Percentiles rank a stretch among this genome's conserved stretches.
These are phyloP conservation scores for Graphium colonna DNA, from an alignment of 2,888 invertebrate genomes.

Conservation along the genomic window DNA sequence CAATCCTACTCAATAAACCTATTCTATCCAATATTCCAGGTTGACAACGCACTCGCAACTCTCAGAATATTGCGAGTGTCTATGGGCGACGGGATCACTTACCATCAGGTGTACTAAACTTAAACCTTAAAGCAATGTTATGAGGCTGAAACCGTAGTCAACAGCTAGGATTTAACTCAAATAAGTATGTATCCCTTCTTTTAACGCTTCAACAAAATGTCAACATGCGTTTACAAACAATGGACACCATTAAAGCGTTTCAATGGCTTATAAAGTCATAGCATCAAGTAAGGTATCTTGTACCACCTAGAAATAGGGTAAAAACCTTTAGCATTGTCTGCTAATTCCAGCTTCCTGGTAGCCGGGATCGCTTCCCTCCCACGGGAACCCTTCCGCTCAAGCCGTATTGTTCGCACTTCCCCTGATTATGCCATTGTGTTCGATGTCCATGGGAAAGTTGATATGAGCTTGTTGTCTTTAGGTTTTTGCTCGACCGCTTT, in stretches of 20 bases:
- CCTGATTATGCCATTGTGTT: constrained; percentile 20
- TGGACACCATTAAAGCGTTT: not conserved
- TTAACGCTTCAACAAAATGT: not conserved
- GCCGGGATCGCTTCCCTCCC: constrained; percentile 34
- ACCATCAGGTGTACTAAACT: too few species aligned
- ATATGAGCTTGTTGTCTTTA: not conserved
- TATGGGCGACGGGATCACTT: too few species aligned
- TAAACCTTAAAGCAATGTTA: too few species aligned
- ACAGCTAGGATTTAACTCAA: too few species aligned
- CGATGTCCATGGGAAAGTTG: constrained; percentile 1
- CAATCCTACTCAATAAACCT: too few species aligned
- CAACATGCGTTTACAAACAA: constrained; percentile 1
- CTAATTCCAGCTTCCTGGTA: constrained; percentile 34
- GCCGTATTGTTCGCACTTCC: constrained; percentile 29
- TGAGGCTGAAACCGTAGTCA: too few species aligned
- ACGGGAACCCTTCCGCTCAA: constrained; percentile 34
- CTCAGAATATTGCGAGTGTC: too few species aligned
- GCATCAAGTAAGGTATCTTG: constrained; percentile 1
- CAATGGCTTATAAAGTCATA: not conserved
- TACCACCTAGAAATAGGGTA: constrained; percentile 16
- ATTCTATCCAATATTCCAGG: too few species aligned
- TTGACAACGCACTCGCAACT: too few species aligned
- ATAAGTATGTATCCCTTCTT: too few species aligned
- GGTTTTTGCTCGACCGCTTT: not conserved
- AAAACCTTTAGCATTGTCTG: constrained; percentile 27